Evolutionary conservation across 2,113 vertebrate genomes (phyloP), one percentile per base, ranked within the genome.

Genomic region (Syngnathus floridae): DNA sequence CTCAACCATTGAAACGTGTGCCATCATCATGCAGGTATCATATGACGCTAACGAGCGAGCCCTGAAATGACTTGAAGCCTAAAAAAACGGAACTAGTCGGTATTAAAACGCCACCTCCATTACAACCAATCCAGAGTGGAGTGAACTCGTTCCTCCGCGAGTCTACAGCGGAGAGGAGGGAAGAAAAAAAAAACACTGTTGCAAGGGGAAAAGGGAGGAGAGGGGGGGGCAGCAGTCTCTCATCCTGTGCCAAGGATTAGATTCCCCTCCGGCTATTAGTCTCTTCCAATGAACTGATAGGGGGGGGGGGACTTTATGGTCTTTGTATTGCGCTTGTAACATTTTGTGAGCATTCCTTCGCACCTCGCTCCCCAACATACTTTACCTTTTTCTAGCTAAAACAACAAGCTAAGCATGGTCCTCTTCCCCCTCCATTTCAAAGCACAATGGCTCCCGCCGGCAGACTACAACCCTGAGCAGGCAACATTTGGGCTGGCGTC

Each of bases 401-500:
- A 78, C 38, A 74, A 76, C 63, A 73, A 67, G 16, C 40, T 17
- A 71, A 76, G 48, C 19, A 31, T 56, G 48, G 41, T 41, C 69
- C 66, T 26, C 58, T 43, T 31, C 38, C 65, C 72, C 21, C 48
- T 46, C 11, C 71, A 86, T 76, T 31, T 91, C 86, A 83, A 71
- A 40, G 74, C 83, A 91, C 87, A 82, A 88, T 87, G 81, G 70
- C 82, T 86, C 83, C 73, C 75, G 86, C 64, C 79, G 84, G 73
- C 87, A 73, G 57, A 82, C 84, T 87, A 38, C 64, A 85, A 82
- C 88, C 89, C 75, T 63, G 72, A 82, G 78, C 83, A 82, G 88
- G 89, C 87, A 82, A 81, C 91, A 81, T 83, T 84, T 81, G 82
- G 88, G 85, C 84, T 90, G 91, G 91, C 88, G 88, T 91, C 90